These are phyloP conservation scores for Heliconius aoede DNA, from an alignment of 2,888 invertebrate genomes.

Conservation along the genomic window DNA sequence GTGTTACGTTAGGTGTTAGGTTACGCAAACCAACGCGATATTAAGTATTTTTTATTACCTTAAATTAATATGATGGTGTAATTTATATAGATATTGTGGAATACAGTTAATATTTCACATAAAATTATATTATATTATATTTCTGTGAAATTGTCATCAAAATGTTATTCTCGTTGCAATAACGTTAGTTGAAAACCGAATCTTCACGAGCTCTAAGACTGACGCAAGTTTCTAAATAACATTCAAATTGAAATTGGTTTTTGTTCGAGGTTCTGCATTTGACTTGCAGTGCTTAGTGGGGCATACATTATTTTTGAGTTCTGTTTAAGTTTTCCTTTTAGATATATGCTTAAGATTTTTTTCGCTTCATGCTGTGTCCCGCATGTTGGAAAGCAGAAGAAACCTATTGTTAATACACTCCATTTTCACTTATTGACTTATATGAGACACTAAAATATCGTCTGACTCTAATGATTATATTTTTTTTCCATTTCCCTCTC, in stretches of 20 bases:
- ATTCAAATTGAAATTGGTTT: constrained; percentile 34
- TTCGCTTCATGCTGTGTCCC: neutral
- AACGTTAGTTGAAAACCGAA: constrained; percentile 32
- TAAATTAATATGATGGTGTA: too few species aligned
- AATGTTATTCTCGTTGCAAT: constrained; percentile 12
- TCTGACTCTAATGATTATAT: too few species aligned
- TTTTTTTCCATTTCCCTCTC: too few species aligned
- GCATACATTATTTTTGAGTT: neutral
- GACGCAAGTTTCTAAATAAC: constrained; percentile 45
- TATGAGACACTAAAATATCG: too few species aligned
- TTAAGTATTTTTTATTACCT: too few species aligned
- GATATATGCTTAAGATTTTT: constrained; percentile 42
- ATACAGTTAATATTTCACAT: neutral
- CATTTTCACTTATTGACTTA: too few species aligned
- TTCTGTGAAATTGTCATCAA: neutral
- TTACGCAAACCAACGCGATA: neutral
- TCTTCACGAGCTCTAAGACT: constrained; percentile 38
- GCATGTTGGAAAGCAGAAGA: too few species aligned
- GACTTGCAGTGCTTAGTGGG: neutral
- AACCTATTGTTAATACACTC: too few species aligned
- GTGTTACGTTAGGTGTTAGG: too few species aligned
- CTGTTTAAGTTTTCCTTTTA: constrained; percentile 1
- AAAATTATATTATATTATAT: neutral
- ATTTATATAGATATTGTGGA: neutral
- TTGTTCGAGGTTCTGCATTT: constrained; percentile 20